Base-by-base conservation (phyloP, 2,113 vertebrate genomes). In the Takifugu bimaculatus region DNA sequence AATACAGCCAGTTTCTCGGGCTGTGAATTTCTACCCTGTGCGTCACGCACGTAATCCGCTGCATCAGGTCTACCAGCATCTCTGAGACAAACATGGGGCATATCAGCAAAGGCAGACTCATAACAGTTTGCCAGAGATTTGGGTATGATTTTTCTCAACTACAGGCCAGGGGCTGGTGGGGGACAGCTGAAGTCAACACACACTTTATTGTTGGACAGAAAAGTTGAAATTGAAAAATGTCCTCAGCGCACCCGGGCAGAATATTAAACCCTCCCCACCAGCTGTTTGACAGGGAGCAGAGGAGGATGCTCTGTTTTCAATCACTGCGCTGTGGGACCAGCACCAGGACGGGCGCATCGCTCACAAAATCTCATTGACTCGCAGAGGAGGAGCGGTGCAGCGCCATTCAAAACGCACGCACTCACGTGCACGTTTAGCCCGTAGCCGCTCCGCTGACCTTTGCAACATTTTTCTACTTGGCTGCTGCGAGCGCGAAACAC, bases 401-500 rank as follows among this genome's bases (percentile, higher is more conserved):
- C 72, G 64, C 32, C 50, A 56, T 68, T 29, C 62, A 26, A 68
- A 50, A 67, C 47, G 59, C 49, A 53, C 5, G 15, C 26, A 70
- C 45, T 57, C 47, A 59, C 50, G 48, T 7, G 15, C 43, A 57
- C 49, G 44, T 52, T 73, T 54, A 67, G 65, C 61, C 66, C 28
- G 49, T 59, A 77, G 61, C 68, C 53, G 52, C 65, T 59, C 27
- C 32, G 53, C 53, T 83, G 79, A 87, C 81, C 83, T 82, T 83
- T 54, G 12, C 58, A 56, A 62, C 66, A 59, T 70, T 59, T 49
- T 64, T 68, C 57, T 65, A 29, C 54, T 74, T 39, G 49, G 43
- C 70, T 67, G 51, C 67, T 57, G 45, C 45, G 28, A 57, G 48
- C 55, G 54, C 65, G 68, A 26, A 65, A 65, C 29, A 74, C 78